These are phyloP conservation scores for Drosophila setifemur DNA, from an alignment of 1,140 invertebrate species.

Conservation along the genomic window DNA sequence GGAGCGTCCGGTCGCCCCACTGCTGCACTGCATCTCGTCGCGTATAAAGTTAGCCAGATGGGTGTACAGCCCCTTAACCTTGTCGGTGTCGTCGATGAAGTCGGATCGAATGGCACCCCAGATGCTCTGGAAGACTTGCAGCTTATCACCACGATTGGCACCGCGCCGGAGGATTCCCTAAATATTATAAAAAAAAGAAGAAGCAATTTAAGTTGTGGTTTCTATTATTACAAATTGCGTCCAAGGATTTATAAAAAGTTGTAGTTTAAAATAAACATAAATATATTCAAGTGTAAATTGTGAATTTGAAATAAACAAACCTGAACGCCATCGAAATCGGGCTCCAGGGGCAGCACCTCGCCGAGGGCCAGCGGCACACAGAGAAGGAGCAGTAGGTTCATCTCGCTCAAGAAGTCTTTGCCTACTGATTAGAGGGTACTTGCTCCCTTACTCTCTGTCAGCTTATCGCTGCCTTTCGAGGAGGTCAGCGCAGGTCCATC, in stretches of 20 bases:
- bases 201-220: too few relatives aligned
- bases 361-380: not conserved
- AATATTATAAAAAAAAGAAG: not conserved
- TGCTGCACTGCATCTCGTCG: conserved; percentile 18
- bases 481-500: conserved; percentile 32
- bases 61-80: conserved; percentile 25
- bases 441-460: not conserved
- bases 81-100: conserved; percentile 34
- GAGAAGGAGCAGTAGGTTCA: not conserved
- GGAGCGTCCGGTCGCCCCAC: conserved; percentile 1
- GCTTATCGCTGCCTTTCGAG: not conserved
- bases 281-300: too few relatives aligned
- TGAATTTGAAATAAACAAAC: not conserved
- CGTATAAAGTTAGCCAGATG: conserved; percentile 18
- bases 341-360: not conserved
- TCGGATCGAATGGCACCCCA: conserved; percentile 39
- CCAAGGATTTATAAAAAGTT: too few relatives aligned
- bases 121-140: conserved; percentile 41
- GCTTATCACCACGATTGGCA: conserved; percentile 21
- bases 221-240: too few relatives aligned
- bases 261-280: too few relatives aligned
- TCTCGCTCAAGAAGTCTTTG: not conserved
- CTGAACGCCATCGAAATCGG: conserved; percentile 24
- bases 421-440: not conserved
- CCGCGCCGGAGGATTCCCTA: conserved; percentile 2